These are phyloP conservation scores for Melikaiella ostensackeni DNA, from an alignment of 2,888 invertebrate species.

Conservation along the genomic window DNA sequence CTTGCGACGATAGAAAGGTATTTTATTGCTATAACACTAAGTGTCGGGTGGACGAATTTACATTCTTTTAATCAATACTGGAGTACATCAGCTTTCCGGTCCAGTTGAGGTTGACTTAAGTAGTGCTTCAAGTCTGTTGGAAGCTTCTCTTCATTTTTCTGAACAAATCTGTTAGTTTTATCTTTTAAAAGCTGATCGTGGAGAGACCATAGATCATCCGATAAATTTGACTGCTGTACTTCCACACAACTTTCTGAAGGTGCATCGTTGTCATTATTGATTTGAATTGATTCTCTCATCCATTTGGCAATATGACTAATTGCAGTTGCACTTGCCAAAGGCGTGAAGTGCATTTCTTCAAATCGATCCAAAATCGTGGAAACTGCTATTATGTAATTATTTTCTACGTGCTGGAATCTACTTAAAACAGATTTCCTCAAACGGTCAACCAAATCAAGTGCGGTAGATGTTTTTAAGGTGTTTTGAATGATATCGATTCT, in stretches of 20 bases:
- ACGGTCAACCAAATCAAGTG: conserved; percentile 5
- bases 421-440: conserved; percentile 27
- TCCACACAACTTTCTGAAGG: neutral
- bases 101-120: conserved; percentile 41
- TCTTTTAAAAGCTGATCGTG: conserved; percentile 46
- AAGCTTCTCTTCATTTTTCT: conserved; percentile 42
- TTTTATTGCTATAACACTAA: neutral
- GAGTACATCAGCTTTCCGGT: neutral
- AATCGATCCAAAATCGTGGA: conserved; percentile 44
- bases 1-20: too few relatives aligned
- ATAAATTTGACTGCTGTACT: neutral
- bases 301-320: conserved; percentile 39
- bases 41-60: neutral
- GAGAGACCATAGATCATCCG: conserved; percentile 45
- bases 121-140: conserved; percentile 47
- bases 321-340: neutral
- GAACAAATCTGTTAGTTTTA: conserved; percentile 27
- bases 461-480: conserved; percentile 3
- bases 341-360: conserved; percentile 45
- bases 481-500: neutral
- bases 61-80: neutral
- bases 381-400: conserved; percentile 36
- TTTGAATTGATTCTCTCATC: neutral
- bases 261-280: neutral
- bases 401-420: conserved; percentile 38